Evolutionary conservation across 1,140 invertebrate species (phyloP).

Genomic region (Archivesica marissinica): DNA sequence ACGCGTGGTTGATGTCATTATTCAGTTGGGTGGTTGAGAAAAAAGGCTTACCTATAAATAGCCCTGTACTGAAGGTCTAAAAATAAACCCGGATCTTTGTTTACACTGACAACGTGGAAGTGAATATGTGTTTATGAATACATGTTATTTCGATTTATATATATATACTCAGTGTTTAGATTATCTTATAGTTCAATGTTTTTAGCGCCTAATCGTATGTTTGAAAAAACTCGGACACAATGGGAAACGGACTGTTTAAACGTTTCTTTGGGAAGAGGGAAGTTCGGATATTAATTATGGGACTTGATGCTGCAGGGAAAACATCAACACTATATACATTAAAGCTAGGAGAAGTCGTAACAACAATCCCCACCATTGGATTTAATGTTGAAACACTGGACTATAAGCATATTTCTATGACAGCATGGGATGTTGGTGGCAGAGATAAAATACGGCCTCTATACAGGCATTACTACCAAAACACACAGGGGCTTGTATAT

Average conservation of each 20-base stretch:
- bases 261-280: slow-evolving; percentile 6
- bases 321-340: slow-evolving; percentile 99
- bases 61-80: no score
- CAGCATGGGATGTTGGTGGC: slow-evolving; percentile 93
- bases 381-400: slow-evolving; percentile 96
- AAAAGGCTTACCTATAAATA: no score
- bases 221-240: slow-evolving; percentile 15
- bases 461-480: slow-evolving; percentile 98
- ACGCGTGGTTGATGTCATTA: no score
- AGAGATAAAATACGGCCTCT: slow-evolving; percentile 96
- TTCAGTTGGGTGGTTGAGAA: no score
- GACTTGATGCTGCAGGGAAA: slow-evolving; percentile 98
- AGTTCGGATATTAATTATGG: slow-evolving; percentile 78
- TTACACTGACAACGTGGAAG: slow-evolving; percentile 4
- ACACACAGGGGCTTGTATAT: slow-evolving; percentile 84
- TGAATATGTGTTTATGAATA: slow-evolving; percentile 16
- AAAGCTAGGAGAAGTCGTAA: slow-evolving; percentile 98
- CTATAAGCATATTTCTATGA: slow-evolving; percentile 94
- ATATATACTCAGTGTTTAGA: no score
- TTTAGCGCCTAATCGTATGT: neutral
- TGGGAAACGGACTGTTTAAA: slow-evolving; percentile 20
- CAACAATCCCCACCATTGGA: slow-evolving; percentile 98
- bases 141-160: no score
- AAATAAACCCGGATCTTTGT: no score
- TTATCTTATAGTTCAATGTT: neutral